Percentiles rank a stretch among this genome's conserved stretches.
Conservation (phyloP, 2,888 invertebrate species). For the Cryptosula pallasiana region DNA sequence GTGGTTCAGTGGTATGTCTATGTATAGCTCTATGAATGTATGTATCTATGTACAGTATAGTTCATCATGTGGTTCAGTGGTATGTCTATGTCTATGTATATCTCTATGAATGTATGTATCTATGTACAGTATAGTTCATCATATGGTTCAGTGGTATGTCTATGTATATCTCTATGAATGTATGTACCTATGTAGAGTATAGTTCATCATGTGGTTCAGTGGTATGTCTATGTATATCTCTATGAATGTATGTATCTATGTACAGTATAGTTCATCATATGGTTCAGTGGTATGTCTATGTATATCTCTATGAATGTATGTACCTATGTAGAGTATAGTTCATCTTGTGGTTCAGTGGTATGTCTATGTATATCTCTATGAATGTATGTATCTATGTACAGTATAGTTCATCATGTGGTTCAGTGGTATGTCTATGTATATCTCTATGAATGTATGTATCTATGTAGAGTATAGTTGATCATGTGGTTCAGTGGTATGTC, state of each 20-base stretch:
- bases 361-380: too few relatives aligned
- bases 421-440: not conserved
- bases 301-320: not conserved
- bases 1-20: conserved; percentile 85
- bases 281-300: not conserved
- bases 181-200: not conserved
- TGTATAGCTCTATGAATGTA: not conserved
- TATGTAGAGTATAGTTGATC: not conserved
- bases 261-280: too few relatives aligned
- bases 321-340: too few relatives aligned
- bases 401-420: not conserved
- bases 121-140: conserved; percentile 68
- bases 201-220: not conserved
- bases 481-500: not conserved
- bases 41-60: conserved; percentile 53
- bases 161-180: not conserved
- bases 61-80: conserved; percentile 99
- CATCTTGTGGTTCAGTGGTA: not conserved
- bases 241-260: too few relatives aligned
- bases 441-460: too few relatives aligned
- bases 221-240: not conserved
- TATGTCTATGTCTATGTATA: conserved; percentile 53
- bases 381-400: too few relatives aligned
- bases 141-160: conserved; percentile 87
- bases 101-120: not conserved